Evolutionary conservation across 53 echinoderm and acorn worm species (phyloP).

Genomic region (Patiria pectinifera): DNA sequence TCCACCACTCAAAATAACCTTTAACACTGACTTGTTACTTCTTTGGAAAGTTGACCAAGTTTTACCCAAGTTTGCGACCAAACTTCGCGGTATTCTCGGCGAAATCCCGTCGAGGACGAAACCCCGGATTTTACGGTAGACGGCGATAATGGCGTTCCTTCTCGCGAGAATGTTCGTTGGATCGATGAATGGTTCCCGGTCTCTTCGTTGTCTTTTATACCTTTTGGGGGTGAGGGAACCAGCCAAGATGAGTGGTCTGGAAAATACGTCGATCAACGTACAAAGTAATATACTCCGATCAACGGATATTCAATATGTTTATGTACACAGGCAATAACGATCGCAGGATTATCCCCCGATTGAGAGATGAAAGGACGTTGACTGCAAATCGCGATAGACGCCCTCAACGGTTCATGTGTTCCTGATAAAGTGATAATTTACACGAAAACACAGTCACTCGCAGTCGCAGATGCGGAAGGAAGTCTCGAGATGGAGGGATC

Average conservation of each 20-base stretch:
- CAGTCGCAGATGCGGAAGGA: no score
- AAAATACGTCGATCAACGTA: background rate
- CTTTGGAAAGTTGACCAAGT: constrained; percentile 41
- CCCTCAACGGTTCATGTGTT: no score
- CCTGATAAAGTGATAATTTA: no score
- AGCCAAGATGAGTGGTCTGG: background rate
- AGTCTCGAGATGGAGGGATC: background rate
- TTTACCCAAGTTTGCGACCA: constrained; percentile 39
- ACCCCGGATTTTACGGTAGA: constrained; percentile 51
- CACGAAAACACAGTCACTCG: no score
- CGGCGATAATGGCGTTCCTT: constrained; percentile 68
- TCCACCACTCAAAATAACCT: background rate
- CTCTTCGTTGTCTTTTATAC: background rate
- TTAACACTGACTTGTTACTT: background rate
- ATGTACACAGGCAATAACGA: no score
- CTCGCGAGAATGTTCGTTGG: constrained; percentile 58
- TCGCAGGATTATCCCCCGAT: no score
- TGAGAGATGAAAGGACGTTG: no score
- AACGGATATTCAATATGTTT: no score
- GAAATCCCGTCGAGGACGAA: constrained; percentile 54
- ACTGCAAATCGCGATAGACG: no score
- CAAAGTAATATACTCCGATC: no score
- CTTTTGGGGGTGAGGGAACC: background rate
- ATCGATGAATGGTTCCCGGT: background rate
- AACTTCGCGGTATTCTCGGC: constrained; percentile 65